Percentiles rank a stretch among this genome's conserved stretches.
These are phyloP conservation scores for Keiferia lycopersicella DNA, from an alignment of 2,888 invertebrate species.

Conservation along the genomic window DNA sequence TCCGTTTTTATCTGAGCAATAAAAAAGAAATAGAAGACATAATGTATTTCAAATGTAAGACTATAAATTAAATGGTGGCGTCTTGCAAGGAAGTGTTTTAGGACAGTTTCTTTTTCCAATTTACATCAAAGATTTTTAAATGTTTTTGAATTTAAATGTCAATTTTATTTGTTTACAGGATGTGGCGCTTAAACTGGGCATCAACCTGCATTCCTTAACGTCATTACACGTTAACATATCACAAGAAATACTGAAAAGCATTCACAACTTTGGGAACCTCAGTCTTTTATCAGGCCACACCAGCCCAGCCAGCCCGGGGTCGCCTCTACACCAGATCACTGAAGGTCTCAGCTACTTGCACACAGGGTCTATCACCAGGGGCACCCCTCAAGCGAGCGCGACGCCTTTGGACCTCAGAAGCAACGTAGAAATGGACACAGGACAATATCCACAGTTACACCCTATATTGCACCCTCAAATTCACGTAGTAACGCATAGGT, in stretches of 20 bases:
- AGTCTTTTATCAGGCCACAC: conserved; percentile 52
- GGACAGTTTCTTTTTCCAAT: too few species aligned
- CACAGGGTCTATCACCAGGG: conserved; percentile 85
- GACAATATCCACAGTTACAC: conserved; percentile 61
- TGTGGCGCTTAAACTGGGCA: conserved; percentile 77
- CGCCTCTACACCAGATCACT: conserved; percentile 84
- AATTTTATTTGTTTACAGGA: conserved; percentile 51
- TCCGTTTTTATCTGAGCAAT: too few species aligned
- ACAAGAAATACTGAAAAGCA: conserved; percentile 56
- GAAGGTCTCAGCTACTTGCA: conserved; percentile 87
- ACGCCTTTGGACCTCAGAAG: conserved; percentile 80
- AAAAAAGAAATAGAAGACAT: too few species aligned
- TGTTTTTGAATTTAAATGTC: neutral
- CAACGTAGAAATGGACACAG: conserved; percentile 78
- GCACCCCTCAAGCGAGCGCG: conserved; percentile 84
- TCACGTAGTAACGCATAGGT: conserved; percentile 75
- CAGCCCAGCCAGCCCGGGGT: conserved; percentile 56
- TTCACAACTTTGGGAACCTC: conserved; percentile 60
- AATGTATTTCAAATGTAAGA: too few species aligned
- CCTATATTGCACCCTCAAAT: conserved; percentile 72
- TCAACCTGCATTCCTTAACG: conserved; percentile 69
- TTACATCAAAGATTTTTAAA: too few species aligned
- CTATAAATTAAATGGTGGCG: too few species aligned
- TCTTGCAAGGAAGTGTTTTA: too few species aligned
- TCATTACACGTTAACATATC: conserved; percentile 57